Evolutionary conservation across 1,140 invertebrate species (phyloP).

Genomic region (Drosophila melanogaster): DNA sequence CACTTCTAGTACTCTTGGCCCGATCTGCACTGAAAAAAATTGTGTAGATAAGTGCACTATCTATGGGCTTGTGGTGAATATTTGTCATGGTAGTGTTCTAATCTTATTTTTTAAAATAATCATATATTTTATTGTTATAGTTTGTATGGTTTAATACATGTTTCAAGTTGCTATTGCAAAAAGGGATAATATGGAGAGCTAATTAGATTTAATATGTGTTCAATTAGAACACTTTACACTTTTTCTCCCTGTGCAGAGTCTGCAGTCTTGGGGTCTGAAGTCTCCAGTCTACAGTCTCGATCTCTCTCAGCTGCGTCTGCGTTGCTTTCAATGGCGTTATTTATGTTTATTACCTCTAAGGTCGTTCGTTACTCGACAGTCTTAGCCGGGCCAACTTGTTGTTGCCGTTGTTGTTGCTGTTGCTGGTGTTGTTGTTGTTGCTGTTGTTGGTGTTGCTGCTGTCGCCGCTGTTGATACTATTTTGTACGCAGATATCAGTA

Average conservation of each 20-base stretch:
- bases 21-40: conserved; percentile 5
- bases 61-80: no score
- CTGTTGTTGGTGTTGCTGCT: conserved; percentile 63
- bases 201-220: no score
- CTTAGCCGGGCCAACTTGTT: conserved; percentile 64
- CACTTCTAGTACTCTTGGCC: conserved; percentile 24
- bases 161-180: no score
- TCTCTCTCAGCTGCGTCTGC: conserved; percentile 66
- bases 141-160: no score
- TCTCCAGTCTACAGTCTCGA: conserved; percentile 36
- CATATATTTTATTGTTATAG: no score
- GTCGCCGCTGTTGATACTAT: conserved; percentile 82
- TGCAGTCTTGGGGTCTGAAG: conserved; percentile 51
- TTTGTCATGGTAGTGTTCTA: no score
- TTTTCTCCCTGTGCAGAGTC: conserved; percentile 14
- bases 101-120: no score
- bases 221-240: background rate
- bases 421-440: conserved; percentile 17
- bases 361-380: conserved; percentile 81
- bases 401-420: conserved; percentile 26
- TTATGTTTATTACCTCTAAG: conserved; percentile 84
- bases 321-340: conserved; percentile 83
- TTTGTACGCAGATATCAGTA: conserved; percentile 84
- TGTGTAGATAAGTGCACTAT: no score
- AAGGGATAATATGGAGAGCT: no score